Base-by-base conservation (phyloP, 2,797 vertebrate genomes). In the Paedocypris micromegethes region DNA sequence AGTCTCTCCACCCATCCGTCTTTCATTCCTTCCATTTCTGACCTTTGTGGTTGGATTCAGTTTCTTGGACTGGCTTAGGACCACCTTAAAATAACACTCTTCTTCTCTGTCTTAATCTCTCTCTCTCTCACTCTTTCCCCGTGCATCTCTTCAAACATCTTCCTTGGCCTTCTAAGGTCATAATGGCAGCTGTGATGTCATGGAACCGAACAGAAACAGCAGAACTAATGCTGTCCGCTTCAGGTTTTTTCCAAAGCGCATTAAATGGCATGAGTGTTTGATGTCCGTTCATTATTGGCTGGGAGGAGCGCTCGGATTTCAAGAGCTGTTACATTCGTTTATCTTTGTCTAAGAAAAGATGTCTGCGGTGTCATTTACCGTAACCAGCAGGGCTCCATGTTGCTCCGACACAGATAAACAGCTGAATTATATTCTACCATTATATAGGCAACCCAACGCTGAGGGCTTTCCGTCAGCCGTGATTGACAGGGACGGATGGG, bases 141-240 rank as follows among this genome's bases (percentile, higher is more conserved):
- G 53, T 65, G 46, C 39, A 58, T 50, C 45, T 23, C 57, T 55
- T 72, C 37, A 66, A 79, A 74, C 41, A 58, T 63, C 40, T 51
- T 3, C 40, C 51, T 41, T 62, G 72, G 72, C 86, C 84, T 87
- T 90, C 81, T 88, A 87, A 82, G 85, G 88, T 84, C 78, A 86
- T 79, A 76, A 75, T 81, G 82, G 83, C 86, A 87, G 86, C 85
- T 88, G 85, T 79, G 60, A 75, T 78, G 72, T 68, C 77, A 75
- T 41, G 59, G 41, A 82, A 81, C 78, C 76, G 37, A 58, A 59
- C 73, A 64, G 23, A 80, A 75, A 75, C 61, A 46, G 68, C 74
- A 73, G 83, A 81, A 84, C 83, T 82, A 86, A 85, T 83, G 86
- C 81, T 80, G 83, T 72, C 79, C 66, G 82, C 81, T 70, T 77